Base-by-base conservation (phyloP, 2,888 invertebrate genomes). In the Machimus atricapillus region DNA sequence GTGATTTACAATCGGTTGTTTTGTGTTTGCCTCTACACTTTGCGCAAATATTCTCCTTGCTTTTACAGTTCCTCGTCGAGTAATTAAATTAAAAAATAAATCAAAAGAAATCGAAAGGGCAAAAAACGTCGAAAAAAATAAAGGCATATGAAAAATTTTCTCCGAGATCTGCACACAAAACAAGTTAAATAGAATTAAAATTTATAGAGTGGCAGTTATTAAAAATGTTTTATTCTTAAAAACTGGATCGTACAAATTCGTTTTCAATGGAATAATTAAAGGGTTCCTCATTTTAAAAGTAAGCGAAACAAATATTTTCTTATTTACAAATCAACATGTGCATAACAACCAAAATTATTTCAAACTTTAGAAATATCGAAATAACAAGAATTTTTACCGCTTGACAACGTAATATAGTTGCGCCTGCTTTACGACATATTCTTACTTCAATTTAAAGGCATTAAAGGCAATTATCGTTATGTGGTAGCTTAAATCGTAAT, bases 201-300 rank as follows among this genome's bases (percentile, higher is more conserved):
- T 9, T 77, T 19, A 79, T 46, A 46, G 4, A 52, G 5, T 52
- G 81, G 82, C 34, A 58, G 66, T 66, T 82, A 82, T 82, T 82
- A 66, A 66, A 82, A 82, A 82, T 40, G 40, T 82, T 82, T 82
- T 66, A 12, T 82, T 58, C 82, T 82, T 82, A 82, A 58, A 82
- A 82, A 82, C 82, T 58, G 82, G 34, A 23, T 52, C 34, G 37
- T 58, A 58, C 66, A 66, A 19, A 58, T 31, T 58, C 37, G 19
- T 14, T 58, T 58, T 58, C 40, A 66, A 82, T 82, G 82, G 82
- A 82, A 82, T 82, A 82, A 81, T 81, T 43, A 12, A 66, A 66
- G 27, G 66, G 66, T 66, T 16, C 58, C 40, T 82, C 19, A 76
- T 76, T 76, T 76, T 34, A 37, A 76, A 76, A 76, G 7, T 76